Evolutionary conservation across 2,888 invertebrate species (phyloP).

Genomic region (Cepaea hortensis): DNA sequence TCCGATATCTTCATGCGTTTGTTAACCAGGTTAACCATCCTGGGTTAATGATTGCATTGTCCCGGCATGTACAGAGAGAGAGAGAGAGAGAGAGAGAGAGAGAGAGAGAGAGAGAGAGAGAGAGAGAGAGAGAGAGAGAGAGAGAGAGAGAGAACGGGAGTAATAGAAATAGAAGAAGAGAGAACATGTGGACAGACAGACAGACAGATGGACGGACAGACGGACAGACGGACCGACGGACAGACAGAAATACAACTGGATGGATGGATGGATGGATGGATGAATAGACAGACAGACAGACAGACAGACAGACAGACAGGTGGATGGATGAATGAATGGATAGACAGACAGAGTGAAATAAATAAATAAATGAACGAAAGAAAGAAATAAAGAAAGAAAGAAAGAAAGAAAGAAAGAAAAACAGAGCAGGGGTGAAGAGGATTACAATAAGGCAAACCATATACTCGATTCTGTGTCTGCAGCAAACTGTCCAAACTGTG

Average conservation of each 20-base stretch:
- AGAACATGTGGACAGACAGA: neutral
- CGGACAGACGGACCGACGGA: neutral
- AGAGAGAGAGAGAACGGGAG: neutral
- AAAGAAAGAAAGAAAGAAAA: neutral
- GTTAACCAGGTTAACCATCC: no score
- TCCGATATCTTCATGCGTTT: no score
- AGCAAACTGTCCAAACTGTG: no score
- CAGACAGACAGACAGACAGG: neutral
- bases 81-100: neutral
- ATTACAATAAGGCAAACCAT: no score
- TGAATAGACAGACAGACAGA: neutral
- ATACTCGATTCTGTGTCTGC: no score
- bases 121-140: neutral
- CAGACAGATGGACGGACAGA: neutral
- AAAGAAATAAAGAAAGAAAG: neutral
- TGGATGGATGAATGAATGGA: no score
- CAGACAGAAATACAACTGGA: neutral
- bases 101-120: neutral
- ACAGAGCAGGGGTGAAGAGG: neutral
- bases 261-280: no score
- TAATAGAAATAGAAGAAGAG: neutral
- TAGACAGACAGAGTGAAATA: neutral
- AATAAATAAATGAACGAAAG: neutral
- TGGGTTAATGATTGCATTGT: no score
- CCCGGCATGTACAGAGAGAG: neutral